Percentiles rank a stretch among this genome's conserved stretches.
Evolutionary conservation across 1,140 invertebrate species (phyloP).

Genomic region (Ptiloglossa arizonensis): DNA sequence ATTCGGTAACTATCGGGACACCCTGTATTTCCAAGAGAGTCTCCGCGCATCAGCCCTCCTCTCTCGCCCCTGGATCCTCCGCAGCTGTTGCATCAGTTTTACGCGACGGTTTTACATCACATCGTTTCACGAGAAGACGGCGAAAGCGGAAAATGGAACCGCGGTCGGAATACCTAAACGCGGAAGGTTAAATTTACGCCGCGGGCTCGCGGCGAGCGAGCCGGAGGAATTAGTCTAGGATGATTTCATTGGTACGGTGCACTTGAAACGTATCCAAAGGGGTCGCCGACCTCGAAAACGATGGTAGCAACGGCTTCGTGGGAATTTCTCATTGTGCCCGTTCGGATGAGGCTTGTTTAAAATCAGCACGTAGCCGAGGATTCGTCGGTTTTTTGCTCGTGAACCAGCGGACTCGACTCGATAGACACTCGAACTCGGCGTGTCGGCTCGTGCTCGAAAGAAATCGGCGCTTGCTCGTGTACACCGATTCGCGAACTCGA

Average conservation of each 20-base stretch:
- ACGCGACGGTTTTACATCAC: not conserved
- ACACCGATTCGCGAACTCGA: no score
- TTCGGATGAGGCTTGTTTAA: constrained; percentile 42
- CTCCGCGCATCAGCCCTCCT: no score
- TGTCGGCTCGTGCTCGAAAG: not conserved
- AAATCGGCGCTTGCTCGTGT: not conserved
- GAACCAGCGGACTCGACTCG: not conserved
- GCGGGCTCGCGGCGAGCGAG: not conserved
- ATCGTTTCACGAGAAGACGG: not conserved
- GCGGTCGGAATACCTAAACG: not conserved
- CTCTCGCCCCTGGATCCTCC: not conserved
- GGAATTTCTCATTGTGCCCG: constrained; percentile 63
- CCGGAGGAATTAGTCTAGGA: constrained; percentile 34
- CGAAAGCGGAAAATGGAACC: not conserved
- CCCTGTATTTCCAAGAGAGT: no score
- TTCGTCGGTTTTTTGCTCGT: constrained; percentile 29
- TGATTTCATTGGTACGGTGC: constrained; percentile 22
- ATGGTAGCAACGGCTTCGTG: constrained; percentile 66
- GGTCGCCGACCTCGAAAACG: constrained; percentile 65
- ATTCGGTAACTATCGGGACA: no score
- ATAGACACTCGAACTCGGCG: not conserved
- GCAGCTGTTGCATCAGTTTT: not conserved
- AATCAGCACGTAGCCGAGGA: constrained; percentile 28
- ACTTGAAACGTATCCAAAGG: constrained; percentile 57
- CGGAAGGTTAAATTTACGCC: constrained; percentile 40